Percentiles rank a stretch among this genome's conserved stretches.
Evolutionary conservation across 2,888 invertebrate genomes (phyloP).

Genomic region (Ceramica pisi): DNA sequence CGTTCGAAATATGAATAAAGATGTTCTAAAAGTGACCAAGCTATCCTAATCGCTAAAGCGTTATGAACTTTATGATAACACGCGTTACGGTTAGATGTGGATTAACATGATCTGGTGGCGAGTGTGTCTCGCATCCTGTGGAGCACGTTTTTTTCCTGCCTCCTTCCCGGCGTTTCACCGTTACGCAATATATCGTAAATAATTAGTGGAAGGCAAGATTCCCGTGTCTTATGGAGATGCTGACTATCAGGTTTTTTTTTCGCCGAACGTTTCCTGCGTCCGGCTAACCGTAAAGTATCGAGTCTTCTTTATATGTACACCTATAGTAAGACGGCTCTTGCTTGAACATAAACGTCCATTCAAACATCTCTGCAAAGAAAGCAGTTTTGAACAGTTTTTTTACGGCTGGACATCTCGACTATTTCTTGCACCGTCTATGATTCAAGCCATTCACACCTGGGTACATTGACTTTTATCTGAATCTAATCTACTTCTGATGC

Average conservation of each 20-base stretch:
- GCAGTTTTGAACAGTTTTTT: slow-evolving; percentile 60
- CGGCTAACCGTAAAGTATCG: slow-evolving; percentile 78
- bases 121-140: slow-evolving; percentile 86
- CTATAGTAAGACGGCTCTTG: slow-evolving; percentile 63
- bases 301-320: slow-evolving; percentile 73
- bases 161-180: slow-evolving; percentile 90
- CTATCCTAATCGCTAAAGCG: slow-evolving; percentile 67
- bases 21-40: slow-evolving; percentile 88
- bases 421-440: slow-evolving; percentile 43
- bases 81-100: slow-evolving; percentile 74
- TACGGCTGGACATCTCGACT: slow-evolving; percentile 35
- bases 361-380: slow-evolving; percentile 59
- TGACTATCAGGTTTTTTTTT: slow-evolving; percentile 86
- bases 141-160: slow-evolving; percentile 88
- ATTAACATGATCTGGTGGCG: slow-evolving; percentile 71
- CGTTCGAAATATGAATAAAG: slow-evolving; percentile 89
- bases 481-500: slow-evolving; percentile 34
- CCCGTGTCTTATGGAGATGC: slow-evolving; percentile 90
- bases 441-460: slow-evolving; percentile 26
- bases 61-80: slow-evolving; percentile 75
- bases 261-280: slow-evolving; percentile 84
- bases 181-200: slow-evolving; percentile 91
- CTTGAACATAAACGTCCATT: slow-evolving; percentile 62
- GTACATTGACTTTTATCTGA: slow-evolving; percentile 41
- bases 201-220: slow-evolving; percentile 91